Base-by-base conservation (phyloP, 2,113 vertebrate genomes). In the Aegotheles bennettii region DNA sequence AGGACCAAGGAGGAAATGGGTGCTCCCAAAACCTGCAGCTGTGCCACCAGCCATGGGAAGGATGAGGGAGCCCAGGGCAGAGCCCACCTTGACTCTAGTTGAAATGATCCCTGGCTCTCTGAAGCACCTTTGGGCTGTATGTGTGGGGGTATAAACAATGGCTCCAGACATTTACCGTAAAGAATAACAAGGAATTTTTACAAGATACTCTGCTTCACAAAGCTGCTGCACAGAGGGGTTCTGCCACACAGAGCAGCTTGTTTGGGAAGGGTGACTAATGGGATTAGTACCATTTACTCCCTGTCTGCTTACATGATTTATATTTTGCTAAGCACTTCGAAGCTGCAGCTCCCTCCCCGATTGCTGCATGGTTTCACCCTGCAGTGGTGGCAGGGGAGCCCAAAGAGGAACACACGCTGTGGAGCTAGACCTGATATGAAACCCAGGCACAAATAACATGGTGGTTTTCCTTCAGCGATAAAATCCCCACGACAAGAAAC, bases 321-420 rank as follows among this genome's bases (percentile, higher is more conserved):
- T 51, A 42, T 89, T 94, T 80, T 68, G 9, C 31, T 89, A 60
- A 94, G 47, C 36, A 19, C 36, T 79, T 93, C 28, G 61, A 84
- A 85, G 59, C 43, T 0, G 0, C 0, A 3, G 16, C 17, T 79
- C 38, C 42, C 36, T 76, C 42, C 38, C n/a, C 0, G 0, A 1
- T 0, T 76, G 36, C 53, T 89, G 40, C 2, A 25, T 25, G 35
- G 24, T 81, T 92, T 73, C 69, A 67, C 38, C 73, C 47, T 57
- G 7, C 63, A 60, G 28, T 0, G 1, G 40, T 73, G 74, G 33
- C 63, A 93, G 61, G 16, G 42, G 42, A 87, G 28, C 24, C n/a
- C 38, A 60, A 61, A 51, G 31, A 84, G 47, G 35, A 78, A 59
- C 24, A 84, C 13, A 81, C 4, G 18, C 81, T 25, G 11, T 43